A percentile compares a stretch with the other conserved stretches of the same genome.
Evolutionary conservation across 2,113 vertebrate species (phyloP).

Genomic region (Dryoscopus gambensis): DNA sequence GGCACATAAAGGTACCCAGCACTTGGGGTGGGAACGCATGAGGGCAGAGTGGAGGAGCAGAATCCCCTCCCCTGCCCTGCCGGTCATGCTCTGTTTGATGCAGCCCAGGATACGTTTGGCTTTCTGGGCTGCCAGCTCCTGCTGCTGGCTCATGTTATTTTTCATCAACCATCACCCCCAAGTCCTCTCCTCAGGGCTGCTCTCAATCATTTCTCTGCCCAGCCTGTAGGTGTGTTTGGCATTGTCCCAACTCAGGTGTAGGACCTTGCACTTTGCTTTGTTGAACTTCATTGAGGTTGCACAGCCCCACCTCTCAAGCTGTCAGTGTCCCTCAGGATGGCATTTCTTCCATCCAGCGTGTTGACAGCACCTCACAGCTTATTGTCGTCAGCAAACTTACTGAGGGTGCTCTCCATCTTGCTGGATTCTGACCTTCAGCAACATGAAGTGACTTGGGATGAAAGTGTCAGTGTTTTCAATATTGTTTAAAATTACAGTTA

Average conservation of each 20-base stretch:
- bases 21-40: fast-evolving
- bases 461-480: background rate
- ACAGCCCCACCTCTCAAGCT: background rate
- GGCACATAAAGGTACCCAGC: background rate
- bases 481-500: background rate
- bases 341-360: fast-evolving
- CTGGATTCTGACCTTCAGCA: background rate
- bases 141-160: background rate
- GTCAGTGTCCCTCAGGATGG: background rate
- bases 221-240: background rate
- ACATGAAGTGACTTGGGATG: background rate
- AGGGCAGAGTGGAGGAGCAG: background rate
- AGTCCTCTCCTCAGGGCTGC: background rate
- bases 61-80: background rate
- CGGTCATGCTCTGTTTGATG: background rate
- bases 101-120: background rate
- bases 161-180: background rate
- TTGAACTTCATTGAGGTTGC: background rate
- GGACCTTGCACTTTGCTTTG: background rate
- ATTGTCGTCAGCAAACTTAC: background rate
- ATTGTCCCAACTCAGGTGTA: background rate
- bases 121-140: background rate
- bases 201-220: background rate
- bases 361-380: background rate
- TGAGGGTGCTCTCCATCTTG: fast-evolving